A percentile compares a stretch with the other conserved stretches of the same genome.
phyloP scores from a whole-genome alignment of 2,888 invertebrate species.

The Hermaeophaga mercurialis region DNA sequence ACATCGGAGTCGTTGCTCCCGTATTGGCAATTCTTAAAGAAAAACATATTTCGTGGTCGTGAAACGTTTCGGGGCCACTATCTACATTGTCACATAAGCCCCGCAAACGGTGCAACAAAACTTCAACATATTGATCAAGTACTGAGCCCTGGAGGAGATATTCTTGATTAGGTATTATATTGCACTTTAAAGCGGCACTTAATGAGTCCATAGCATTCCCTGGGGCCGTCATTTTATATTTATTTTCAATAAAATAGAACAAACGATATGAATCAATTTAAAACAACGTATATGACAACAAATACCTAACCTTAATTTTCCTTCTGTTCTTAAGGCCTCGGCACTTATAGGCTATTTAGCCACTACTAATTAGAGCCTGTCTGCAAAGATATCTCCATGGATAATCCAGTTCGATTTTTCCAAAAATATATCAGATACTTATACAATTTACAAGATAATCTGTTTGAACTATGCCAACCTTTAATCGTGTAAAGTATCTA shows the following conservation, averaged over 20 bases:
- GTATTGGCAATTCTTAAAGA: slow-evolving; percentile 72
- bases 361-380: no score
- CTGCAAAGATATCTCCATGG: no score
- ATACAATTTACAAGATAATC: no score
- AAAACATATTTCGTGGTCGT: slow-evolving; percentile 92
- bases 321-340: no score
- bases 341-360: no score
- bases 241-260: not conserved
- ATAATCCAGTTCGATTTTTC: no score
- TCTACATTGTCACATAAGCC: slow-evolving; percentile 94
- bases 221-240: slow-evolving; percentile 48
- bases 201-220: slow-evolving; percentile 78
- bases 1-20: slow-evolving; percentile 53
- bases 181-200: slow-evolving; percentile 78
- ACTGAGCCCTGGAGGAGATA: slow-evolving; percentile 94
- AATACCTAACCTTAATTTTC: no score
- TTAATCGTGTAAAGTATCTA: no score
- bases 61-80: slow-evolving; percentile 87
- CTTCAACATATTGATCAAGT: slow-evolving; percentile 87
- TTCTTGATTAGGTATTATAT: slow-evolving; percentile 92
- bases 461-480: no score
- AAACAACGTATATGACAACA: no score
- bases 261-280: no score
- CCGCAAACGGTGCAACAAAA: slow-evolving; percentile 83
- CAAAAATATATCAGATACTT: no score